phyloP scores from a whole-genome alignment of 2,797 vertebrate species.

The Gymnocypris eckloni region DNA sequence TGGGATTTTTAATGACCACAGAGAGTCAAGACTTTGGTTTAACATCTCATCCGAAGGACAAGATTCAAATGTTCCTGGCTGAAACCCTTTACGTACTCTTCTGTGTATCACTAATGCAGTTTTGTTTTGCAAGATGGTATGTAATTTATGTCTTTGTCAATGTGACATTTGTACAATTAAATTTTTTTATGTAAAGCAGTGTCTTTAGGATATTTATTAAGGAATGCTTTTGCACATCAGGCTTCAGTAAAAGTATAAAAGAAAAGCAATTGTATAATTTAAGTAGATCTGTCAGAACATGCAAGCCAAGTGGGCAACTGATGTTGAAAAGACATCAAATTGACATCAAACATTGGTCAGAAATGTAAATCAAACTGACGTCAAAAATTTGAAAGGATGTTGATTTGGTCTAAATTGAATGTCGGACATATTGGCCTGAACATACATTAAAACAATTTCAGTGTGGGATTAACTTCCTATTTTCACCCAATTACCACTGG shows the following conservation, averaged over 20 bases:
- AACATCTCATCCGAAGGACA: too few species aligned
- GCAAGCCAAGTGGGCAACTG: background rate
- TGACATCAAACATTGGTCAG: too few species aligned
- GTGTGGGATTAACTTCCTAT: background rate
- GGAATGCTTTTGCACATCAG: background rate
- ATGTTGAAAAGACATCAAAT: background rate
- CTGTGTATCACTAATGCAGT: background rate
- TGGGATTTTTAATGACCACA: too few species aligned
- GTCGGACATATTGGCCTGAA: background rate
- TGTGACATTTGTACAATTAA: slow-evolving; percentile 8
- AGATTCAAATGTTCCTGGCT: background rate
- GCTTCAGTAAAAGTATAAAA: background rate
- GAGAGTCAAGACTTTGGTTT: too few species aligned
- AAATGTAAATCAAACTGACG: background rate
- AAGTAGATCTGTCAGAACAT: background rate
- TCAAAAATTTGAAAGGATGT: too few species aligned
- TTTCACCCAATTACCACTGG: background rate
- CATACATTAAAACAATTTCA: background rate
- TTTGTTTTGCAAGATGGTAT: slow-evolving; percentile 4
- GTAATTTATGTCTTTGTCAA: slow-evolving; percentile 1
- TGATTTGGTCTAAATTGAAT: background rate
- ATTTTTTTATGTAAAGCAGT: background rate
- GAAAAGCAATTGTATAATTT: background rate
- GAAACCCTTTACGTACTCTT: background rate
- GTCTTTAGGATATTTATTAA: slow-evolving; percentile 23